Base-by-base conservation (phyloP, 2,113 vertebrate species). In the Salvelinus namaycush region DNA sequence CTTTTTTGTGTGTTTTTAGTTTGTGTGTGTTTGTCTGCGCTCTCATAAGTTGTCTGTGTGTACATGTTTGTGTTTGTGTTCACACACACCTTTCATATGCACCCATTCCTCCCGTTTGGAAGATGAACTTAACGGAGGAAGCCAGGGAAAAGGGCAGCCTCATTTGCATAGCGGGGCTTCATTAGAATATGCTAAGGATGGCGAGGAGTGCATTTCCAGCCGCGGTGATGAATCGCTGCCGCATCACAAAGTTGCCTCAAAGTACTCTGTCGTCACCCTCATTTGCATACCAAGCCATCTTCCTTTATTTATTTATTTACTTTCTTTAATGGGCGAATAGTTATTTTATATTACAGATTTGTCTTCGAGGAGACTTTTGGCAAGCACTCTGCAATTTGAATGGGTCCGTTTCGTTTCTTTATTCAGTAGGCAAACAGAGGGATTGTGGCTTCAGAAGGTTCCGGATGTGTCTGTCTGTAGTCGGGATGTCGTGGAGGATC, bases 131-230 rank as follows among this genome's bases (percentile, higher is more conserved):
- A 92, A 92, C 94, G 89, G 95, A 96, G 81, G 73, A 75, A 78
- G 92, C 92, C 93, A 94, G 86, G 57, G 94, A 95, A 98, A 98
- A 97, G 97, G 96, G 95, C 96, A 96, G 79, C 89, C 94, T 97
- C 94, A 99, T 99, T 98, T 99, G 95, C 97, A 99, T 99, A 94
- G 86, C 95, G 95, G 95, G 26, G 95, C 96, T 97, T 98, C 96
- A 97, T 99, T 98, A 98, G 95, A 98, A 96, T 97, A 96, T 97
- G 96, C 95, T 97, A 96, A 97, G 96, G 96, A 98, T 94, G 92
- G 91, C 91, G 92, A 94, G 90, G 92, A 95, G 95, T 96, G 94
- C 95, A 95, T 97, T 95, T 95, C 94, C 94, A 95, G 95, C 95
- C 90, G 89, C 93, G 89, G 95, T 99, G 98, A 99, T 99, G 96